Evolutionary conservation across 2,797 vertebrate genomes (phyloP).

Genomic region (Myripristis jacobus): DNA sequence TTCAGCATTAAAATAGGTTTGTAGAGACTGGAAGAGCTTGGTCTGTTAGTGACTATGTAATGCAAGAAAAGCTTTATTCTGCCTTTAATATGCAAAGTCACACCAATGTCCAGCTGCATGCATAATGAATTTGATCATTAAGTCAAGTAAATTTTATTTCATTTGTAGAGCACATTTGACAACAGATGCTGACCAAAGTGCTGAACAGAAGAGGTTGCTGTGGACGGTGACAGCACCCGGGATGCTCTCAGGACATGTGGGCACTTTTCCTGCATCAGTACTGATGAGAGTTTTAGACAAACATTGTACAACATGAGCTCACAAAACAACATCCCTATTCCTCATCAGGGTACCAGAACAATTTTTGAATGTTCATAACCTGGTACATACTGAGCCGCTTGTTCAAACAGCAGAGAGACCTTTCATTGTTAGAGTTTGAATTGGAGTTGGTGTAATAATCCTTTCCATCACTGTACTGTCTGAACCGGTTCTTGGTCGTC

Average conservation of each 20-base stretch:
- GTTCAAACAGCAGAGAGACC: conserved; percentile 47
- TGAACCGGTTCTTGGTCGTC: conserved; percentile 53
- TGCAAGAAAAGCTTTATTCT: neutral
- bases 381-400: conserved; percentile 37
- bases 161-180: too few species aligned
- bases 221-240: neutral
- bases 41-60: neutral
- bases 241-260: neutral
- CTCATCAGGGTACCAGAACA: conserved; percentile 23
- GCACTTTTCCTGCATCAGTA: neutral
- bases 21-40: neutral
- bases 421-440: conserved; percentile 29
- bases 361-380: conserved; percentile 47
- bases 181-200: too few species aligned
- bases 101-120: neutral
- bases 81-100: neutral
- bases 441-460: conserved; percentile 50
- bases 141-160: too few species aligned
- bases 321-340: too few species aligned
- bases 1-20: neutral
- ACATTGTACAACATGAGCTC: too few species aligned
- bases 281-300: neutral
- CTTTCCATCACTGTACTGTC: conserved; percentile 26
- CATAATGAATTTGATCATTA: neutral
- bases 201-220: conserved; percentile 4